Base-by-base conservation (phyloP, 2,888 invertebrate genomes). In the Lycophotia porphyrea region DNA sequence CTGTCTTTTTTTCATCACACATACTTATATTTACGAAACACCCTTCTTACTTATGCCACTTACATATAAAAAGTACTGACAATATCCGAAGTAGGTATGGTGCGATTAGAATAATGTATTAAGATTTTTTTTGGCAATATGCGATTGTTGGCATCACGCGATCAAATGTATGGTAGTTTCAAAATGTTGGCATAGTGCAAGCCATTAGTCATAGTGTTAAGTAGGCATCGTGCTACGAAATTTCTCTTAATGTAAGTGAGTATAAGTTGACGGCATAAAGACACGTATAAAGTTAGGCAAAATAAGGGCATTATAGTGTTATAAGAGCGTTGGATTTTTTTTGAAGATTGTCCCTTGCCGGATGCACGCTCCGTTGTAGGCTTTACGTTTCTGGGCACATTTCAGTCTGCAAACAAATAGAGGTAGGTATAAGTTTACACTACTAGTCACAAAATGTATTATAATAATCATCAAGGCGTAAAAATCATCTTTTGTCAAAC, bases 341-440 rank as follows among this genome's bases (percentile, higher is more conserved):
- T 5, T 47, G 5, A 63, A 9, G 34, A 27, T 21, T 18, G 24
- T 2, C 5, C 63, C 63, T 47, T 64, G n/a, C 31, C 80, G 63
- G 9, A 64, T 11, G 39, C 77, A 77, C 15, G 7, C 8, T 11
- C 77, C 77, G 3, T 80, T 34, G 34, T 77, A 80, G 24, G 64
- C 63, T 58, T 80, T 80, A 0, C 2, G 5, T 49, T 27, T 24
- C 21, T 64, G 73, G 8, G 55, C 47, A 42, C 77, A 77, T 4
- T 11, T 7, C 74, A 77, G 27, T 11, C 77, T 77, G 55, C 18
- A 73, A 80, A 64, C 39, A 80, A 64, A 77, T 63, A 39, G 1
- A 72, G 2, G 3, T 15, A 15, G 18, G 2, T 27, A 21, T 73
- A 18, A 27, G 18, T 44, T 11, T 8, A 2, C 21, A 39, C 15